phyloP scores from a whole-genome alignment of 2,888 invertebrate species.

The Willowsia nigromaculata region DNA sequence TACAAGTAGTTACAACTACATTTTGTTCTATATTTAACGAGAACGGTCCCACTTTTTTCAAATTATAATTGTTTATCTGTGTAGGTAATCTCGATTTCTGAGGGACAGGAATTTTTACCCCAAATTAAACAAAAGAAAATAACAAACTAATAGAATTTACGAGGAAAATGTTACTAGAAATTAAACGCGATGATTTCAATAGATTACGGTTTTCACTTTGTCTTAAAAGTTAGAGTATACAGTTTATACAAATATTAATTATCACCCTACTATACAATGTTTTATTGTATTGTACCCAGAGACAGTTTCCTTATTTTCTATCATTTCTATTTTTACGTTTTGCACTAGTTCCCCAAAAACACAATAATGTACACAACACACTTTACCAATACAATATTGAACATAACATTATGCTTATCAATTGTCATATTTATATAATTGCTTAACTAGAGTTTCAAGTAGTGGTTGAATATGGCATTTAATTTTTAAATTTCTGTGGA shows the following conservation, averaged over 20 bases:
- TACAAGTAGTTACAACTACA: not conserved
- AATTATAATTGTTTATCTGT: not conserved
- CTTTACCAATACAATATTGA: constrained; percentile 11
- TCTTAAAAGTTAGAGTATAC: too few species aligned
- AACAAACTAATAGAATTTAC: too few species aligned
- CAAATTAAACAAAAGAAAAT: too few species aligned
- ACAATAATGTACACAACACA: constrained; percentile 45
- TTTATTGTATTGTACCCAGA: constrained; percentile 65
- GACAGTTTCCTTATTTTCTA: constrained; percentile 27
- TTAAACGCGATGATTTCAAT: too few species aligned
- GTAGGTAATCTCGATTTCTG: too few species aligned
- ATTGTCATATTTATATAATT: too few species aligned
- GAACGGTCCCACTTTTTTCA: constrained; percentile 31
- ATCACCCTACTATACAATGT: not conserved
- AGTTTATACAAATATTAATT: not conserved
- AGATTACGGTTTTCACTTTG: too few species aligned
- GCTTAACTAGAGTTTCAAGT: too few species aligned
- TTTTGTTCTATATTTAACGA: not conserved
- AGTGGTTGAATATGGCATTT: too few species aligned
- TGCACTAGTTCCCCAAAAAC: constrained; percentile 44
- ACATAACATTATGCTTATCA: not conserved
- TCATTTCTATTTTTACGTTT: not conserved
- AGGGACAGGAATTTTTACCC: too few species aligned
- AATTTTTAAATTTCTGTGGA: too few species aligned
- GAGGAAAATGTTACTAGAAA: too few species aligned